A percentile compares a stretch with the other conserved stretches of the same genome.
Conservation (phyloP, 2,113 vertebrate genomes). For the Eurypyga helias region DNA sequence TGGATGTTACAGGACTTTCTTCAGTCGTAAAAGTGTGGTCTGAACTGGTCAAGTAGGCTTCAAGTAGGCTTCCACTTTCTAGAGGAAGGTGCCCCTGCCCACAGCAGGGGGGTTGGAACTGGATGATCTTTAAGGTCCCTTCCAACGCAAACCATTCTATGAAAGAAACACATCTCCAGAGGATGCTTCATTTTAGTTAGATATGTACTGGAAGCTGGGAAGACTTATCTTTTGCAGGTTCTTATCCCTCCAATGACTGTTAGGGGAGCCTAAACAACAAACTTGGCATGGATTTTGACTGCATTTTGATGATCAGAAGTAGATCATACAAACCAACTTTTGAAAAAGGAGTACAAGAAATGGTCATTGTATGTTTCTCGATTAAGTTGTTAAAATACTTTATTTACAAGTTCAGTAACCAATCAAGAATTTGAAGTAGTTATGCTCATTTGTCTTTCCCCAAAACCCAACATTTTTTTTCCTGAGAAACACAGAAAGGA, state of each 20-base stretch:
- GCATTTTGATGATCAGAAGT: not conserved
- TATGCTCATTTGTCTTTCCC: not conserved
- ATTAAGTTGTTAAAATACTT: not conserved
- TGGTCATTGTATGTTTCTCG: not conserved
- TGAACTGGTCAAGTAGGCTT: fast-evolving
- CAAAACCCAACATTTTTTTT: not conserved
- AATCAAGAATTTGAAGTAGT: not conserved
- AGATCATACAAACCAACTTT: not conserved
- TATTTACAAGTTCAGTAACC: not conserved
- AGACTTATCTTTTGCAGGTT: not conserved
- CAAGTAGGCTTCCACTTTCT: no score
- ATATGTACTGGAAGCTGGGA: not conserved
- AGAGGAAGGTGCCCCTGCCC: no score
- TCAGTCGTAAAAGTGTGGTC: fast-evolving
- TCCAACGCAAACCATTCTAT: no score
- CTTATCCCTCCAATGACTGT: not conserved
- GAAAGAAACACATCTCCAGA: not conserved
- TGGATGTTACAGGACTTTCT: not conserved
- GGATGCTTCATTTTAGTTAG: not conserved
- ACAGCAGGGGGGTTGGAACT: no score
- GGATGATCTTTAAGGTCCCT: no score
- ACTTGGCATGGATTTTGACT: not conserved
- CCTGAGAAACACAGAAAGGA: not conserved
- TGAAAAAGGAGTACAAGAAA: not conserved
- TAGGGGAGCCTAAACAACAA: not conserved